Evolutionary conservation across 1,140 invertebrate genomes (phyloP).

Genomic region (Eupeodes corollae): DNA sequence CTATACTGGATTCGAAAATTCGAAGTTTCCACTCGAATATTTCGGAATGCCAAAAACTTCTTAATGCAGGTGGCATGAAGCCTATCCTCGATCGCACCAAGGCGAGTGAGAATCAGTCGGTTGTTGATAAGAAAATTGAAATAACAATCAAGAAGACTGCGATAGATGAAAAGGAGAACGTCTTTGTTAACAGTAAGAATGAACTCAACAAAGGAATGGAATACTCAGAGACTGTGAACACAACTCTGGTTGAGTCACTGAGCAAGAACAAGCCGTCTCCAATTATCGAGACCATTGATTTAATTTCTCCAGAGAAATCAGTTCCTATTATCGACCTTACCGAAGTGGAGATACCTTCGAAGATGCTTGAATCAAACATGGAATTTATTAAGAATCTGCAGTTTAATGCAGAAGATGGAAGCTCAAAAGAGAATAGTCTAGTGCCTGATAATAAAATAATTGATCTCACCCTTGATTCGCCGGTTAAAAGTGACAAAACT

Average conservation of each 20-base stretch:
- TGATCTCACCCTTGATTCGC: slow-evolving; percentile 15
- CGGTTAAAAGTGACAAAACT: slow-evolving; percentile 4
- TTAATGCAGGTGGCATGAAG: slow-evolving; percentile 72
- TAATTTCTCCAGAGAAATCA: slow-evolving; percentile 29
- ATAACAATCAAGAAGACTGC: slow-evolving; percentile 31
- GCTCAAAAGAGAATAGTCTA: background rate
- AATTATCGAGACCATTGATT: slow-evolving; percentile 29
- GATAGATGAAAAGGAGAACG: slow-evolving; percentile 35
- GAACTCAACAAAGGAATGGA: slow-evolving; percentile 35
- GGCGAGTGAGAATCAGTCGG: slow-evolving; percentile 22
- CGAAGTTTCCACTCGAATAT: slow-evolving; percentile 73
- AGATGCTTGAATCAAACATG: slow-evolving; percentile 9
- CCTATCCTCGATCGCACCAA: slow-evolving; percentile 45
- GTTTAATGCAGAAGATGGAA: background rate
- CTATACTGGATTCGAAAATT: slow-evolving; percentile 70
- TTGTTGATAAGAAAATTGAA: slow-evolving; percentile 29
- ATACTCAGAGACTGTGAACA: slow-evolving; percentile 32
- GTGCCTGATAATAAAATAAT: slow-evolving; percentile 21
- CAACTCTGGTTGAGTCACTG: slow-evolving; percentile 26
- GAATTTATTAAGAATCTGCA: slow-evolving; percentile 8
- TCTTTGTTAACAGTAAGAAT: slow-evolving; percentile 33
- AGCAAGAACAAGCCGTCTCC: slow-evolving; percentile 22
- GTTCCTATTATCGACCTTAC: slow-evolving; percentile 30
- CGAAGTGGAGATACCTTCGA: slow-evolving; percentile 17
- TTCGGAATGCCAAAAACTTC: slow-evolving; percentile 75